Base-by-base conservation (phyloP, 2,797 vertebrate genomes). In the Schizopygopsis pylzovi region DNA sequence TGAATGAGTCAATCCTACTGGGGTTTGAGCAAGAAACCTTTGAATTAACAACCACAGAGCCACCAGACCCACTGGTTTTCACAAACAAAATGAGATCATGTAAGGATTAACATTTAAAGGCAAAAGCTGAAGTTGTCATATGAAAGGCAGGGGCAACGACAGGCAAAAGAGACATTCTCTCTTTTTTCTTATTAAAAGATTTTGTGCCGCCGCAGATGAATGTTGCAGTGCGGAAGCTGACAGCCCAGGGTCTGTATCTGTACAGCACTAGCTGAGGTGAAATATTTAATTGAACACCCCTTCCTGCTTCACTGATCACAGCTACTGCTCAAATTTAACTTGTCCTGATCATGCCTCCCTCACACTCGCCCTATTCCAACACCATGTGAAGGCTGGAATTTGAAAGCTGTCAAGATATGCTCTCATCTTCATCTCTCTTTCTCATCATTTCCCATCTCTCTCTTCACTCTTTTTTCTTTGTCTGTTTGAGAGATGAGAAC, bases 201-300 rank as follows among this genome's bases (percentile, higher is more conserved):
- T 52, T 88, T 88, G 85, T 88, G 87, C 85, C 86, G 22, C 84
- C 88, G 89, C 81, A 90, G 87, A 91, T 89, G 87, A 90, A 87
- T 87, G 85, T 86, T 90, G 86, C 61, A 75, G 79, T 82, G 82
- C 88, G 90, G 88, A 83, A 71, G 86, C 86, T 91, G 82, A 81
- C 90, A 93, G 91, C 91, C 88, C 84, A 72, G 90, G 90, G 90
- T 93, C 90, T 79, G 83, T 79, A 78, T 90, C 91, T 90, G 86
- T 43, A 88, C 73, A 88, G 88, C 89, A 86, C 90, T 88, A 92
- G 90, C 91, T 85, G 90, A 92, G 93, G 92, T 93, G 90, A 93
- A 94, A 94, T 93, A 92, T 94, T 94, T 94, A 94, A 95, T 93
- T 94, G 93, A 95, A 92, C 89, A 92, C 89, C 90, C 85, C 87